These are phyloP conservation scores for Macrotus californicus DNA, from an alignment of 2,113 vertebrate genomes.

Conservation along the genomic window DNA sequence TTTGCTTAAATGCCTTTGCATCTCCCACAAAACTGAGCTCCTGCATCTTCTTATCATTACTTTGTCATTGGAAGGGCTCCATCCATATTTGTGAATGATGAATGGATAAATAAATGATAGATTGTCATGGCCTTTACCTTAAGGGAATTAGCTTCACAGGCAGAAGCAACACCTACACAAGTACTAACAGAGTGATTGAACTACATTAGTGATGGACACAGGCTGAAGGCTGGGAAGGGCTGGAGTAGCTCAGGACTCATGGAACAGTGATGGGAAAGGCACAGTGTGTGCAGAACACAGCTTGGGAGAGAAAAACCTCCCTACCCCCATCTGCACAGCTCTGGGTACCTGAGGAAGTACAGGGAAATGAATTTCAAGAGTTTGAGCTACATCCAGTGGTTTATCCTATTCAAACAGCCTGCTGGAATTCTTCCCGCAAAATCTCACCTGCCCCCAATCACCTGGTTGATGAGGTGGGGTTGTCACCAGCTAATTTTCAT, in stretches of 20 bases:
- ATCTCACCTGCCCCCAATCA: not conserved
- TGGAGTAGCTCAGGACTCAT: rapidly evolving
- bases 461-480: not conserved
- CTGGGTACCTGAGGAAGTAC: not conserved
- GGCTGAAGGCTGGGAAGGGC: too few species aligned
- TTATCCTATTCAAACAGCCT: not conserved
- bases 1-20: not conserved
- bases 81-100: not conserved
- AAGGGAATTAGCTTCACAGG: not conserved
- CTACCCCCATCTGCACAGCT: not conserved
- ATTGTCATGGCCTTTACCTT: not conserved
- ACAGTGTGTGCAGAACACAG: not conserved
- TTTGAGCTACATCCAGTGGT: too few species aligned
- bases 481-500: not conserved
- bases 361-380: not conserved
- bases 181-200: too few species aligned
- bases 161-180: not conserved
- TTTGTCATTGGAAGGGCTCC: not conserved
- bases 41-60: not conserved
- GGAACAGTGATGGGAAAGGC: not conserved
- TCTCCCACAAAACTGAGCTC: not conserved
- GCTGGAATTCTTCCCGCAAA: not conserved
- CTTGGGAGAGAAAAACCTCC: not conserved
- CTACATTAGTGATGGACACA: rapidly evolving
- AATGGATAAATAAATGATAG: not conserved